A percentile compares a stretch with the other conserved stretches of the same genome.
phyloP scores from a whole-genome alignment of 2,113 vertebrate genomes.

The Ameiurus melas region DNA sequence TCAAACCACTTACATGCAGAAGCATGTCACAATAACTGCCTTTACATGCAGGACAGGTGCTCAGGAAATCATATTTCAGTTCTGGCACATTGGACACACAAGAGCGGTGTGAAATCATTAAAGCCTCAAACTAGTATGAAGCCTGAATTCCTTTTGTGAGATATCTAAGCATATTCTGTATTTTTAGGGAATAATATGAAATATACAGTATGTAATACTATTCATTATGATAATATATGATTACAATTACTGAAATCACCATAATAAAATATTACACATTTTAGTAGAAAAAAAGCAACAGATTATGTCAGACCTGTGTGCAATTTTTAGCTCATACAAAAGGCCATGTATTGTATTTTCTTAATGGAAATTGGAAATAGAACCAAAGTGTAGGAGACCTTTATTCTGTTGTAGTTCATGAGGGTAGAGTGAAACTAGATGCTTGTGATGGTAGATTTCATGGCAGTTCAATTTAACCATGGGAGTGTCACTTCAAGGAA shows the following conservation, averaged over 20 bases:
- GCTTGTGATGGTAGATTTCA: constrained; percentile 24
- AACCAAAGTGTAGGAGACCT: background rate
- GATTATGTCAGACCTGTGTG: background rate
- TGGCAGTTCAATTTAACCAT: constrained; percentile 61
- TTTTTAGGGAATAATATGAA: background rate
- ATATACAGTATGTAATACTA: background rate
- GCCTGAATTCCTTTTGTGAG: background rate
- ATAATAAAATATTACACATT: background rate
- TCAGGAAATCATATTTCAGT: constrained; percentile 24
- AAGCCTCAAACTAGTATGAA: background rate
- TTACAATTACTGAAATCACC: background rate
- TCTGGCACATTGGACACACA: background rate
- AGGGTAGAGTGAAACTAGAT: background rate
- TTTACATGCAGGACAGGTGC: background rate
- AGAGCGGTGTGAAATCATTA: constrained; percentile 19
- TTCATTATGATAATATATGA: background rate
- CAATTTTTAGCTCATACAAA: background rate
- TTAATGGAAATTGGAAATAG: background rate
- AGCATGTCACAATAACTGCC: background rate
- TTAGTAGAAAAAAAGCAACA: background rate
- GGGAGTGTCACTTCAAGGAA: constrained; percentile 54
- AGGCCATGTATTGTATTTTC: background rate
- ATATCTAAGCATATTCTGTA: background rate
- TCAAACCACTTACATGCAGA: background rate
- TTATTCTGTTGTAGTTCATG: constrained; percentile 7